Percentiles rank a stretch among this genome's conserved stretches.
Evolutionary conservation across 2,797 vertebrate species (phyloP).

Genomic region (Alosa sapidissima): DNA sequence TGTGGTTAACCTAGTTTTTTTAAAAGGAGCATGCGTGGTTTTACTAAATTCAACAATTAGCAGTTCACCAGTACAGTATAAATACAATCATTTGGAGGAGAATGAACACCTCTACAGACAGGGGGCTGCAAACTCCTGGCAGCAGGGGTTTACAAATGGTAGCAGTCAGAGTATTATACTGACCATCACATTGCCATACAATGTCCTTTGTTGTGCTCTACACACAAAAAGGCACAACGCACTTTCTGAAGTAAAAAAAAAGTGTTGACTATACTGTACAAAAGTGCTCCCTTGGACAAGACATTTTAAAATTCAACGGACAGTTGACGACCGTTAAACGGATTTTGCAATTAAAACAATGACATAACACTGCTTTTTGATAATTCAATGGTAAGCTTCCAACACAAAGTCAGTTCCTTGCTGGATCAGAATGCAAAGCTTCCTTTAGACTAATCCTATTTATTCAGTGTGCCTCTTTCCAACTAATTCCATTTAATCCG

Average conservation of each 20-base stretch:
- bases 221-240: background rate
- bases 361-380: background rate
- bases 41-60: background rate
- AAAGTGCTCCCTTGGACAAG: background rate
- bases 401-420: background rate
- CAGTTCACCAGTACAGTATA: background rate
- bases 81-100: background rate
- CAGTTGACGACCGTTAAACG: background rate
- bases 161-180: no score
- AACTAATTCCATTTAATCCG: no score
- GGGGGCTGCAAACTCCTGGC: background rate
- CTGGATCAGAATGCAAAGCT: background rate
- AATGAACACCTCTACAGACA: background rate
- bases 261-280: background rate
- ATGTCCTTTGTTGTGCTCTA: no score
- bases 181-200: background rate
- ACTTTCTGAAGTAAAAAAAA: no score
- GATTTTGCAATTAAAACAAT: background rate
- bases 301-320: background rate
- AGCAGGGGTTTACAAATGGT: background rate
- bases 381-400: background rate
- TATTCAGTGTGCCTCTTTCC: background rate
- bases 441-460: background rate
- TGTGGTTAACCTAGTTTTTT: background rate
- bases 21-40: background rate